Base-by-base conservation (phyloP, 1,140 invertebrate genomes). In the Druon quercuslanigerum region DNA sequence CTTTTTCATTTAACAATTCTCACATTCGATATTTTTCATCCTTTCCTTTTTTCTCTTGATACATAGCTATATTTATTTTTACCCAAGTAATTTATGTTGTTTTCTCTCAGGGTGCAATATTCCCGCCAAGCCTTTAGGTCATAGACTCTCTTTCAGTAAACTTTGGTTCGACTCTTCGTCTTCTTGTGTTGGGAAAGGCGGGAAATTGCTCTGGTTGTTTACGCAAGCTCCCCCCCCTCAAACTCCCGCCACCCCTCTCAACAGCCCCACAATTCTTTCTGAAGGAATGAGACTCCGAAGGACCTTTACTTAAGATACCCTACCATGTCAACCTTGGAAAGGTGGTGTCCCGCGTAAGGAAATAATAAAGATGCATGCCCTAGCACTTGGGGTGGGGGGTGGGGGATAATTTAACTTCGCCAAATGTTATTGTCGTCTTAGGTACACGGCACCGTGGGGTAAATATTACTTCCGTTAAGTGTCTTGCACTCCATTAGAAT, bases 181-280 rank as follows among this genome's bases (percentile, higher is more conserved):
- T 56, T 40, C 71, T 20, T 33, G n/a, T 51, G 50, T 9, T 4
- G 51, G 60, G 56, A 50, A 57, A 73, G 56, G 9, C 78, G 74
- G 74, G 78, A 79, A 76, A 79, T 79, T 79, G 78, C 78, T 46
- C 57, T 71, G 50, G 57, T 52, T 79, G 74, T 79, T 79, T 79
- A 76, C 78, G 72, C 72, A 76, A 51, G 20, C 20, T 25, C 1
- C 3, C 57, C 74, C 33, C 25, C 57, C 57, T 13, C 16, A 5
- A 25, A 6, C 25, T 16, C 16, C 20, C 16, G 20, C 20, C 20
- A 19, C 2, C 56, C 13, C 57, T 25, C 5, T n/a, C n/a, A n/a
- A n/a, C n/a, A n/a, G n/a, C 3, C 40, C 25, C 13, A 7, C 20
- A 40, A 66, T 40, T 20, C 16, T 14, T 9, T 12, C 20, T 25